A percentile compares a stretch with the other conserved stretches of the same genome.
Conservation (phyloP, 2,113 vertebrate species). For the Mus musculus region DNA sequence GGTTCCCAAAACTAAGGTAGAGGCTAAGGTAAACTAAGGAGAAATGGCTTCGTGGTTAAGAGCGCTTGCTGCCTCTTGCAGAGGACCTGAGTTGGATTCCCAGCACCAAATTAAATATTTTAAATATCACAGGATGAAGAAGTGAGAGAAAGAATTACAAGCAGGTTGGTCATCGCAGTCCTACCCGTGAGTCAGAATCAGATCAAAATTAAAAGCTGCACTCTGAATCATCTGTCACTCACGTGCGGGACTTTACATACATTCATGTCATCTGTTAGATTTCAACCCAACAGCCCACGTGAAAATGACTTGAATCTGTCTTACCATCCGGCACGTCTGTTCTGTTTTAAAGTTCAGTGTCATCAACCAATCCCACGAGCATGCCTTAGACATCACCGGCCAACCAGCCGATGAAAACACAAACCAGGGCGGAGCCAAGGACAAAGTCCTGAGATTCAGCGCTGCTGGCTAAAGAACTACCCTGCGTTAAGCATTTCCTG, state of each 20-base stretch:
- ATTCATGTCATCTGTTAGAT: conserved; percentile 28
- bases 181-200: background rate
- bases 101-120: background rate
- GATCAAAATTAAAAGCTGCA: too few relatives aligned
- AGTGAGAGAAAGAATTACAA: background rate
- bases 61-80: too few relatives aligned
- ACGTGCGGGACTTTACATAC: background rate
- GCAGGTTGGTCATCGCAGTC: background rate
- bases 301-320: background rate
- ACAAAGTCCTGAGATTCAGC: background rate
- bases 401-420: background rate
- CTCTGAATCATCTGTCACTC: background rate
- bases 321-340: conserved; percentile 36
- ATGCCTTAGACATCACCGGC: conserved; percentile 34
- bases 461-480: background rate
- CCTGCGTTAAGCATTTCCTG: background rate
- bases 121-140: background rate
- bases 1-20: background rate
- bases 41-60: background rate
- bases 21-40: too few relatives aligned
- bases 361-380: conserved; percentile 37
- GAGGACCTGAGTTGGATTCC: background rate
- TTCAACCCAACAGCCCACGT: background rate
- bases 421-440: background rate
- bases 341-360: conserved; percentile 33